Evolutionary conservation across 2,797 vertebrate species (phyloP).

Genomic region (Anableps anableps): DNA sequence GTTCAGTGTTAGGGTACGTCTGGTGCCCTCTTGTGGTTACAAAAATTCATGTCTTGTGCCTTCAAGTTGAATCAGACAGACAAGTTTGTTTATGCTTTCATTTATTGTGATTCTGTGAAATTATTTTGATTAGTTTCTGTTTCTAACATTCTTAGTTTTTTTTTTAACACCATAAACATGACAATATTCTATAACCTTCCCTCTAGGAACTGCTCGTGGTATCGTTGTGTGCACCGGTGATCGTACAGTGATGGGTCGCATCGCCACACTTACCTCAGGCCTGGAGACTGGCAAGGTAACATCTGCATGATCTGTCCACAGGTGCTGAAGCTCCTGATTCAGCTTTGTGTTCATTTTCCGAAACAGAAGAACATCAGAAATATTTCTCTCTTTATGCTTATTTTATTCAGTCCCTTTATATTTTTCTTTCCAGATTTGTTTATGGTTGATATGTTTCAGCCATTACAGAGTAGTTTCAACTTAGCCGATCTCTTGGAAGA

Average conservation of each 20-base stretch:
- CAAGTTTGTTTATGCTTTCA: not conserved
- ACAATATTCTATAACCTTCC: not conserved
- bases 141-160: not conserved
- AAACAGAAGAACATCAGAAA: not conserved
- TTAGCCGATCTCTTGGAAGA: not conserved
- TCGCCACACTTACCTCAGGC: constrained; percentile 91
- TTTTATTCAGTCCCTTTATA: not conserved
- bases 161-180: not conserved
- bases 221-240: constrained; percentile 92
- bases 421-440: not conserved
- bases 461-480: not conserved
- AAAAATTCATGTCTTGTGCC: not conserved
- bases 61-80: not conserved
- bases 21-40: constrained; percentile 48
- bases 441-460: not conserved
- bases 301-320: not conserved
- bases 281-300: constrained; percentile 89
- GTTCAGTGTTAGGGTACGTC: not conserved
- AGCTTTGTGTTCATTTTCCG: not conserved
- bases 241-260: constrained; percentile 93
- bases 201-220: constrained; percentile 89
- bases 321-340: not conserved
- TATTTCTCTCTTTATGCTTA: not conserved
- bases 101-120: not conserved
- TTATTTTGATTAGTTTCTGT: not conserved